Base-by-base conservation (phyloP, 1,140 invertebrate species). In the Temnothorax longispinosus region DNA sequence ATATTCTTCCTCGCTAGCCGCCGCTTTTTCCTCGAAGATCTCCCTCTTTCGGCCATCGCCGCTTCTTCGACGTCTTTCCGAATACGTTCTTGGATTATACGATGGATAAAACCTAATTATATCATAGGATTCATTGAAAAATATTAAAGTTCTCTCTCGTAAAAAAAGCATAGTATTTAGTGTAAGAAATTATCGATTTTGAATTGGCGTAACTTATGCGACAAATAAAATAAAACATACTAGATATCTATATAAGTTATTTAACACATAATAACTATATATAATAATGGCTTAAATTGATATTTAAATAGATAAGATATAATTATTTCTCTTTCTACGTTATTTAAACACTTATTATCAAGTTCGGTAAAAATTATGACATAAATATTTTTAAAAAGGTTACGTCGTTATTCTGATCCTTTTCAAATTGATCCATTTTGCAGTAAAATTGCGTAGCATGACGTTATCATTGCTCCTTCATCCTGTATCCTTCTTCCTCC, bases 41-140 rank as follows among this genome's bases (percentile, higher is more conserved):
- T 94, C 91, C 1, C 86, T 92, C 64, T 94, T 94, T 0, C 92
- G 90, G 0, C 93, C 93, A 67, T 91, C 91, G 0, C 94, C 93
- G 64, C 77, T 91, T 41, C 92, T 81, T 77, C 93, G 89, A 8
- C 78, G 86, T 74, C 92, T 90, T 69, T 93, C 92, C 11, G 86
- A 80, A 88, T 86, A 91, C n/a, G 60, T 21, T 60, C 41, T 60
- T 60, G 7, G 6, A 52, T 50, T 56, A 10, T 13, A 15, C 8
- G 3, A 38, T 15, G 50, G 41, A 47, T 21, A 21, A 74, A 60
- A 35, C 13, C 69, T 84, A 50, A 54, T 71, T 80, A 67, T 35
- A 35, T 15, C 6, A 58, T 27, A 13, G 2, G 6, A 60, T 64
- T 76, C 7, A 44, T 62, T 44, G 15, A 41, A 47, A 35, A 64